phyloP scores from a whole-genome alignment of 2,797 vertebrate species.

The Falco berigora region DNA sequence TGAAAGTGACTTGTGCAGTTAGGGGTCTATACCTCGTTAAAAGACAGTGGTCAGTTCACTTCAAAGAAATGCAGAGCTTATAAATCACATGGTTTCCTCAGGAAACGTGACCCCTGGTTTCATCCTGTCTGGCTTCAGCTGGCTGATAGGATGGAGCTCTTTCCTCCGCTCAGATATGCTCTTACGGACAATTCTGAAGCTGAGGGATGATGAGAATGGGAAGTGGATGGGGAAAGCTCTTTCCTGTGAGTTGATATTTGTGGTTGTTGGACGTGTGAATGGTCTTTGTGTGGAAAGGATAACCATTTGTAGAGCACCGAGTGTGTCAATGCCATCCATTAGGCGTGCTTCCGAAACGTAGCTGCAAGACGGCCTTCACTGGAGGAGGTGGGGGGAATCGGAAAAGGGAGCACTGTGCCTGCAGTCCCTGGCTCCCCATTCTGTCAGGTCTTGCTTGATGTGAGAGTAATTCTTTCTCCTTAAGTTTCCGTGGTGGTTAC shows the following conservation, averaged over 20 bases:
- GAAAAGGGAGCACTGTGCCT: neutral
- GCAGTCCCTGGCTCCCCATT: neutral
- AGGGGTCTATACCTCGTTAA: neutral
- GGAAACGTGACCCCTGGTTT: neutral
- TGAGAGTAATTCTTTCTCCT: neutral
- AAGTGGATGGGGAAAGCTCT: neutral
- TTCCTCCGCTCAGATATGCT: neutral
- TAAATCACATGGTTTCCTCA: neutral
- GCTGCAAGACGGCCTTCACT: neutral
- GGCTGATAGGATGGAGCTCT: neutral
- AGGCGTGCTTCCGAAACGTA: neutral
- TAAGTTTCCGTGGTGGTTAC: neutral
- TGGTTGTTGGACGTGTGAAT: neutral
- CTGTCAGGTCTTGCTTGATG: neutral
- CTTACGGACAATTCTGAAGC: neutral
- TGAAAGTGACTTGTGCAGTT: neutral
- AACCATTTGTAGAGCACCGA: neutral
- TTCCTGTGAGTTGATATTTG: neutral
- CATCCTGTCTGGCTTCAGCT: neutral
- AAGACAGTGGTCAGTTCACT: neutral
- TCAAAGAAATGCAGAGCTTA: neutral
- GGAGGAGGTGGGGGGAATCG: neutral
- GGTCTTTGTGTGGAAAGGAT: neutral
- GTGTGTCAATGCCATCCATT: accelerated
- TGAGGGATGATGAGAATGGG: neutral